phyloP scores from a whole-genome alignment of 2,888 invertebrate genomes.

The Exocentrus adspersus region DNA sequence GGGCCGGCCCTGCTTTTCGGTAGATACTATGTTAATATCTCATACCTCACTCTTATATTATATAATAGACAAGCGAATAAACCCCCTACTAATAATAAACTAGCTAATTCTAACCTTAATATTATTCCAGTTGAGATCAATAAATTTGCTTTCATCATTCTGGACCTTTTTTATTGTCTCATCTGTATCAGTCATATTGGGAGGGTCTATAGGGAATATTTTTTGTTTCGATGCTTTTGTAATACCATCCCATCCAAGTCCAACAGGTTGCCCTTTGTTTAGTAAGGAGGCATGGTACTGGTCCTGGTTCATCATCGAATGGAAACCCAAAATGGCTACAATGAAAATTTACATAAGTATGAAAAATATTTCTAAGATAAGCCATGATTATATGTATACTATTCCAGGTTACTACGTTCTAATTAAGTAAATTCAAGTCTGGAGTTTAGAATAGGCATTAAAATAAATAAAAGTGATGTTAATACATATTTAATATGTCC shows the following conservation, averaged over 20 bases:
- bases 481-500: no score
- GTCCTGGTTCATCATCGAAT: conserved; percentile 99
- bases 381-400: no score
- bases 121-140: conserved; percentile 98
- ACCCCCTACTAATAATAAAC: no score
- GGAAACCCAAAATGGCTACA: conserved; percentile 97
- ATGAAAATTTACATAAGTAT: conserved; percentile 46
- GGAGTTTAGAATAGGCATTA: no score
- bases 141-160: conserved; percentile 87
- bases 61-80: no score
- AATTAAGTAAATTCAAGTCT: no score
- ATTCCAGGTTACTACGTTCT: no score
- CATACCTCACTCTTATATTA: no score
- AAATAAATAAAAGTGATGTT: no score
- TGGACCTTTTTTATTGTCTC: conserved; percentile 89
- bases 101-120: conserved; percentile 87
- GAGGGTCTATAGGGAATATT: conserved; percentile 92
- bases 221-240: conserved; percentile 94
- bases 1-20: no score
- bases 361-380: no score
- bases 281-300: conserved; percentile 97
- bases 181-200: conserved; percentile 96
- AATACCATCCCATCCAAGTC: conserved; percentile 93
- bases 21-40: no score
- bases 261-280: conserved; percentile 91